phyloP scores from a whole-genome alignment of 2,888 invertebrate species.

The Hypselothyrea guttata region DNA sequence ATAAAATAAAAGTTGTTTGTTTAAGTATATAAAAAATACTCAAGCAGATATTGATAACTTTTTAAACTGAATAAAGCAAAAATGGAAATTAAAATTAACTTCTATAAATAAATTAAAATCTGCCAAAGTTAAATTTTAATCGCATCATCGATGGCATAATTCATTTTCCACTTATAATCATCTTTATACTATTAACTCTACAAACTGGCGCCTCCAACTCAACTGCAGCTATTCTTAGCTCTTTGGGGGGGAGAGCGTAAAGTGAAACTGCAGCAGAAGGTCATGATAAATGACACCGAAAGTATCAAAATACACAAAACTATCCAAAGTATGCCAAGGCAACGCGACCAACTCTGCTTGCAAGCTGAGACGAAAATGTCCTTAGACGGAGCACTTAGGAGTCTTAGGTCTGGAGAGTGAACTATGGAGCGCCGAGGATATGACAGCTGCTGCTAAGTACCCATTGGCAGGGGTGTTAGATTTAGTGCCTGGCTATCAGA shows the following conservation, averaged over 20 bases:
- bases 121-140: not conserved
- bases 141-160: constrained; percentile 29
- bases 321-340: constrained; percentile 20
- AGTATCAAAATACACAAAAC: constrained; percentile 65
- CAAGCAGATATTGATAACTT: too few species aligned
- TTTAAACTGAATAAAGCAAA: too few species aligned
- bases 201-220: constrained; percentile 5
- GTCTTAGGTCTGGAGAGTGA: constrained; percentile 25
- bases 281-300: constrained; percentile 73
- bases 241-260: constrained; percentile 7
- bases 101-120: too few species aligned
- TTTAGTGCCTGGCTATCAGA: constrained; percentile 63
- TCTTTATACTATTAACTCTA: constrained; percentile 23
- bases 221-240: constrained; percentile 53
- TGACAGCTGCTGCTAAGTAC: constrained; percentile 63
- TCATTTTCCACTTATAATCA: constrained; percentile 3
- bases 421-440: constrained; percentile 59
- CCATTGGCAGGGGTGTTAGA: constrained; percentile 66
- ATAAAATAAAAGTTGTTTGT: too few species aligned
- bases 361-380: constrained; percentile 43
- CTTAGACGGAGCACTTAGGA: constrained; percentile 52
- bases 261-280: constrained; percentile 57
- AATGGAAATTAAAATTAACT: too few species aligned
- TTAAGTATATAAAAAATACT: too few species aligned
- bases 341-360: not conserved